Evolutionary conservation across 2,113 vertebrate species (phyloP).

Genomic region (Saimiri boliviensis): DNA sequence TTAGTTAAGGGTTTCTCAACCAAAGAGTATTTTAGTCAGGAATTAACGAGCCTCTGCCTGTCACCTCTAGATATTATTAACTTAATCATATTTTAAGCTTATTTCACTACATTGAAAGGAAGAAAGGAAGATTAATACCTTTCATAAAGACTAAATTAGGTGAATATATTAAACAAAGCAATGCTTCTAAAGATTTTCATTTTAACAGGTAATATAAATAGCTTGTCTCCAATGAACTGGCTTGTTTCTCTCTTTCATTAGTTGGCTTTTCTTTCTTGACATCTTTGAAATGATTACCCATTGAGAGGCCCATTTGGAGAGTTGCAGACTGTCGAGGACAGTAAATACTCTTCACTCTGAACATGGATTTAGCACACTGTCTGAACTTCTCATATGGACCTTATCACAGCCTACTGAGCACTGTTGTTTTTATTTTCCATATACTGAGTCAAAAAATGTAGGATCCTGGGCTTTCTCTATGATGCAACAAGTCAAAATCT

Average conservation of each 20-base stretch:
- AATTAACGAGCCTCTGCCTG: conserved; percentile 13
- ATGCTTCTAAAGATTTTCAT: background rate
- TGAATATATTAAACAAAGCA: background rate
- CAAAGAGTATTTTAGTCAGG: background rate
- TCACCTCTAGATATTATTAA: conserved; percentile 27
- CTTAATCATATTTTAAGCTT: conserved; percentile 24
- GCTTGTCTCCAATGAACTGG: background rate
- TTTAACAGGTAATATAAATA: background rate
- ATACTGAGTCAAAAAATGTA: background rate
- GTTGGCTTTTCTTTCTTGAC: background rate
- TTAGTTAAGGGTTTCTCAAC: background rate
- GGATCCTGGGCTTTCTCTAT: background rate
- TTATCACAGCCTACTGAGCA: background rate
- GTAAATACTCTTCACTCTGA: background rate
- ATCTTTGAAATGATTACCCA: background rate
- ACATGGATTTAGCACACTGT: background rate
- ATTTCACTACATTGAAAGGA: background rate
- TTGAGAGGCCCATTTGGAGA: background rate
- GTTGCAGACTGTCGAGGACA: background rate
- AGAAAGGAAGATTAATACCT: background rate
- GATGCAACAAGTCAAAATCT: conserved; percentile 2
- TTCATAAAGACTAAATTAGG: conserved; percentile 5
- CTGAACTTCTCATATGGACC: background rate
- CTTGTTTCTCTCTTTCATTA: background rate
- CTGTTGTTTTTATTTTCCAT: background rate